A percentile compares a stretch with the other conserved stretches of the same genome.
phyloP scores from a whole-genome alignment of 2,888 invertebrate genomes.

The Drosophila yooni region DNA sequence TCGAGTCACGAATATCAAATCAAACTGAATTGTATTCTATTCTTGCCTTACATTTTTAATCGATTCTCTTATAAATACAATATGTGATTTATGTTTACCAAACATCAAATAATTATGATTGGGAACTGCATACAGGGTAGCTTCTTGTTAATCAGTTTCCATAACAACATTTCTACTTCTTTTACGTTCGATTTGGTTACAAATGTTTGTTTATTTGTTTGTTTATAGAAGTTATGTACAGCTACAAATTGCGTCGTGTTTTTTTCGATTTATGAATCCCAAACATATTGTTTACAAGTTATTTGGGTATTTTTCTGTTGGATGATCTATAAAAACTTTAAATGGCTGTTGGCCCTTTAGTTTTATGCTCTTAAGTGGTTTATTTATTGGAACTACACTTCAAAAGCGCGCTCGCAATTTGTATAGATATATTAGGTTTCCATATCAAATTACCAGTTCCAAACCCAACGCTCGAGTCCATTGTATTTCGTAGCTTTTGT shows the following conservation, averaged over 20 bases:
- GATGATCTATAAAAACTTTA: constrained; percentile 63
- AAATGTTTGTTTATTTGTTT: constrained; percentile 35
- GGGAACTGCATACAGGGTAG: background rate
- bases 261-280: constrained; percentile 47
- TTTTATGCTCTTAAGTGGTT: constrained; percentile 57
- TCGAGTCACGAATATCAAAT: too few relatives aligned
- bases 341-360: constrained; percentile 52
- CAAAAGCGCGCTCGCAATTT: constrained; percentile 61
- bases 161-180: background rate
- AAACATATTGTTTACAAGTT: constrained; percentile 47
- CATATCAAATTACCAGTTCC: constrained; percentile 61
- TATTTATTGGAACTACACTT: constrained; percentile 58
- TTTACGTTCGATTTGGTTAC: constrained; percentile 19
- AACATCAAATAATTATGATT: background rate
- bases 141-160: background rate
- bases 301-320: constrained; percentile 14
- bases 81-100: background rate
- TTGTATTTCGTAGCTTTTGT: constrained; percentile 52
- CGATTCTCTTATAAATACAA: background rate
- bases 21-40: rapidly evolving
- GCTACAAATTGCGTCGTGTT: constrained; percentile 43
- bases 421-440: constrained; percentile 65
- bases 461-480: constrained; percentile 27
- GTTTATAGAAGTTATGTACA: constrained; percentile 41
- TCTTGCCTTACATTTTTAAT: background rate